phyloP scores from a whole-genome alignment of 2,888 invertebrate genomes.

The Salticus scenicus region DNA sequence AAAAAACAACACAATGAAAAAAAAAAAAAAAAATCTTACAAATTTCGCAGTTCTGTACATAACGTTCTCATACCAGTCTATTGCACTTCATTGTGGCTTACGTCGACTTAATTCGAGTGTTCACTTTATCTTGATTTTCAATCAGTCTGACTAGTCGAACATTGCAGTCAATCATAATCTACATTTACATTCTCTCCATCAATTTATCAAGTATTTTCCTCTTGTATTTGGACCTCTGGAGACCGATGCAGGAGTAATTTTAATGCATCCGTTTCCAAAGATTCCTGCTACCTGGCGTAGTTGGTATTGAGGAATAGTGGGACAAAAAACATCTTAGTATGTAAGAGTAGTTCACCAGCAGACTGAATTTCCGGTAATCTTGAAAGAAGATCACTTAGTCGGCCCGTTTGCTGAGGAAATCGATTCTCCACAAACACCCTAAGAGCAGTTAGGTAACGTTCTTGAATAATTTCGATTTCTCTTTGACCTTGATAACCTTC shows the following conservation, averaged over 20 bases:
- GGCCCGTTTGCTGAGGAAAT: constrained; percentile 89
- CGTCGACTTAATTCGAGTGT: neutral
- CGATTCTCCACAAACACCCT: constrained; percentile 92
- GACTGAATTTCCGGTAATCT: constrained; percentile 96
- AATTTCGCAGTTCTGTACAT: constrained; percentile 59
- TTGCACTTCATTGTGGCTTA: constrained; percentile 44
- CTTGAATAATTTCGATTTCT: constrained; percentile 93
- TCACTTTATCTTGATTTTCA: neutral
- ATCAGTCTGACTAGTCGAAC: constrained; percentile 57
- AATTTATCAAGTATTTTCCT: neutral
- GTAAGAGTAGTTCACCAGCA: constrained; percentile 93
- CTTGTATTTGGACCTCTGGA: constrained; percentile 2
- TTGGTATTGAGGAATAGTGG: constrained; percentile 93
- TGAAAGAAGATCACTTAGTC: constrained; percentile 91
- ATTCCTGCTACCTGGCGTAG: constrained; percentile 53
- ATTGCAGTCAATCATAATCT: constrained; percentile 44
- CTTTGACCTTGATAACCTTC: constrained; percentile 71
- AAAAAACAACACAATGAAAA: constrained; percentile 41
- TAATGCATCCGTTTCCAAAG: too few relatives aligned
- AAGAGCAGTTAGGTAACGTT: constrained; percentile 95
- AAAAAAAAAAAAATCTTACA: constrained; percentile 53
- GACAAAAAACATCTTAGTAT: constrained; percentile 99
- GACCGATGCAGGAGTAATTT: constrained; percentile 23
- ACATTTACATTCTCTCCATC: neutral
- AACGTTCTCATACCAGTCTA: constrained; percentile 46